Conservation (phyloP, 2,888 invertebrate genomes). For the Loripinus fragilis region DNA sequence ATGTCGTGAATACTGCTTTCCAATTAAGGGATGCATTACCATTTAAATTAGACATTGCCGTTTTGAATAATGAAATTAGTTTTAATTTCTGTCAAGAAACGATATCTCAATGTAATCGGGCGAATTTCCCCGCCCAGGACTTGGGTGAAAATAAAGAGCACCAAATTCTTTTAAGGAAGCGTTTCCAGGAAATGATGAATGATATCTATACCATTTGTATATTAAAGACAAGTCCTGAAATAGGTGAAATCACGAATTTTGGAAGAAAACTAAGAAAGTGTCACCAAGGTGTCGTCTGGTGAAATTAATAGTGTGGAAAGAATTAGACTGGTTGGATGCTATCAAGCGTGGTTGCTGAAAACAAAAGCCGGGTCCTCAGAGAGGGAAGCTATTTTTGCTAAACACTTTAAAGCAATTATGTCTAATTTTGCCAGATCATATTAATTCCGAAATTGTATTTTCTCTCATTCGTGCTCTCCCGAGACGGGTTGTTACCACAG, state of each 20-base stretch:
- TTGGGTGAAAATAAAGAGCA: not conserved
- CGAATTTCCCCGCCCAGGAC: not conserved
- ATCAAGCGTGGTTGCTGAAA: not conserved
- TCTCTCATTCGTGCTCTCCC: conserved; percentile 11
- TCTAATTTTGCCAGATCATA: conserved; percentile 45
- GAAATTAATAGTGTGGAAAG: too few relatives aligned
- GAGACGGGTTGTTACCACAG: not conserved
- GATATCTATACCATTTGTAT: too few relatives aligned
- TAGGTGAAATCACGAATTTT: too few relatives aligned
- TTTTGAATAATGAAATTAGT: not conserved
- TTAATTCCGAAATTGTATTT: conserved; percentile 51
- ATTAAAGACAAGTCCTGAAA: too few relatives aligned
- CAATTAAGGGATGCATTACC: not conserved
- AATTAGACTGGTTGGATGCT: not conserved
- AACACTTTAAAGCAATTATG: conserved; percentile 42
- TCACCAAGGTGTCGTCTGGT: too few relatives aligned
- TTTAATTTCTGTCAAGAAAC: not conserved
- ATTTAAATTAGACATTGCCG: not conserved
- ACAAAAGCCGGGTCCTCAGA: conserved; percentile 10
- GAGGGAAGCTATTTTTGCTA: conserved; percentile 31
- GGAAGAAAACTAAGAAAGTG: too few relatives aligned
- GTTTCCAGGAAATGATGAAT: too few relatives aligned
- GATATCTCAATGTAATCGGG: not conserved
- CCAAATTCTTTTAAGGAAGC: too few relatives aligned
- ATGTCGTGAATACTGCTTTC: not conserved